Percentiles rank a stretch among this genome's conserved stretches.
Evolutionary conservation across 2,888 invertebrate genomes (phyloP).

Genomic region (Petrolisthes cinctipes): DNA sequence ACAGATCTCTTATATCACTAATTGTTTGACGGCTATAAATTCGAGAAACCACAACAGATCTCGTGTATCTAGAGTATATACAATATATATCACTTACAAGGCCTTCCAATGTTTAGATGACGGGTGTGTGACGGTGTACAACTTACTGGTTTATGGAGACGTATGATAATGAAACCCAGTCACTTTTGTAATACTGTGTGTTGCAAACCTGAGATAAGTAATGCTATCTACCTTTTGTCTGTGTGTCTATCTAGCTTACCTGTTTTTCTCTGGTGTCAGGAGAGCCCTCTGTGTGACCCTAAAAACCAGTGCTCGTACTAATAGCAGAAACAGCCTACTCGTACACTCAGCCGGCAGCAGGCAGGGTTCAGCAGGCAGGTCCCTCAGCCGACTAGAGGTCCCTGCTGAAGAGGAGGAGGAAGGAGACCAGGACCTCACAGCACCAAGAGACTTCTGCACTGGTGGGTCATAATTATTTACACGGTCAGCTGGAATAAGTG

Average conservation of each 20-base stretch:
- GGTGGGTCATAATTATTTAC: not conserved
- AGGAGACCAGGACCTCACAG: not conserved
- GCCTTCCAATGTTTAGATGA: too few species aligned
- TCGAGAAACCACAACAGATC: not conserved
- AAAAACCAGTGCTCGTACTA: not conserved
- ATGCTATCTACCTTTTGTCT: too few species aligned
- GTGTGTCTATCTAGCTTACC: too few species aligned
- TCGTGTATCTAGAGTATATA: not conserved
- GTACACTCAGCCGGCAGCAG: not conserved
- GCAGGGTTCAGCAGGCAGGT: not conserved
- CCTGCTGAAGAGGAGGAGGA: slow-evolving; percentile 10
- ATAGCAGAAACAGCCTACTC: not conserved
- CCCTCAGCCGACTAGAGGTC: not conserved
- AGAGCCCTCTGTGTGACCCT: not conserved
- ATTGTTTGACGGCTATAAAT: too few species aligned
- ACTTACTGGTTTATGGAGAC: too few species aligned
- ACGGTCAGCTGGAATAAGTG: not conserved
- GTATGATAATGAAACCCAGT: too few species aligned
- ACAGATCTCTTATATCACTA: too few species aligned
- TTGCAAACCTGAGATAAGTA: too few species aligned
- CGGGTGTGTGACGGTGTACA: too few species aligned
- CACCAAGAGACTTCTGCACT: not conserved
- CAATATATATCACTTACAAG: not conserved
- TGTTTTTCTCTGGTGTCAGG: not conserved
- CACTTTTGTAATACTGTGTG: too few species aligned